phyloP scores from a whole-genome alignment of 35 echinoderm and acorn worm species.

The Chiridota heheva region DNA sequence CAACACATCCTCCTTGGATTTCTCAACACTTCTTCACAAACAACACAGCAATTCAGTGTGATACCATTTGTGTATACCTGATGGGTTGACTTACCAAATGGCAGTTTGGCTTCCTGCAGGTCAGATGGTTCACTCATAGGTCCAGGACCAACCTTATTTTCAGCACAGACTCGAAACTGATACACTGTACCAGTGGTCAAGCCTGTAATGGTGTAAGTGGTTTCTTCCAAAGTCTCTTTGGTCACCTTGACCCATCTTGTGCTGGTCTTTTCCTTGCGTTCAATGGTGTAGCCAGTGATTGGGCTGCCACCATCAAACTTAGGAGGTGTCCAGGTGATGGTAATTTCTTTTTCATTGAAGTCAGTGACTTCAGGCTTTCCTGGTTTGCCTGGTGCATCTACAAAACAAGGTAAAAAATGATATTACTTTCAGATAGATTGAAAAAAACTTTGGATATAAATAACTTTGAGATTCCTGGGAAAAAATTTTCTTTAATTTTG shows the following conservation, averaged over 20 bases:
- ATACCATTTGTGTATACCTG: too few species aligned
- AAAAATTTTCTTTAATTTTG: too few species aligned
- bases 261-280: constrained; percentile 53
- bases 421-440: neutral
- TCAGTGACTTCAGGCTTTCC: constrained; percentile 57
- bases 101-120: constrained; percentile 60
- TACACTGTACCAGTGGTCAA: constrained; percentile 73
- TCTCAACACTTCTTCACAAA: too few species aligned
- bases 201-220: constrained; percentile 60
- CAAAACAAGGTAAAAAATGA: constrained; percentile 5
- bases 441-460: neutral
- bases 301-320: constrained; percentile 69
- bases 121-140: constrained; percentile 88
- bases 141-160: constrained; percentile 79
- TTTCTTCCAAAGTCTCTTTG: constrained; percentile 59
- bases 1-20: too few species aligned
- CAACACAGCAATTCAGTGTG: too few species aligned
- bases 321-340: constrained; percentile 72
- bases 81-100: constrained; percentile 95
- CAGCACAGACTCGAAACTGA: constrained; percentile 85
- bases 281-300: constrained; percentile 73
- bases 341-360: constrained; percentile 48
- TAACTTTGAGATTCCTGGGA: too few species aligned
- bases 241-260: constrained; percentile 58
- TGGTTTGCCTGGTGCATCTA: constrained; percentile 48